Evolutionary conservation across 2,113 vertebrate genomes (phyloP).

Genomic region (Danio rerio): DNA sequence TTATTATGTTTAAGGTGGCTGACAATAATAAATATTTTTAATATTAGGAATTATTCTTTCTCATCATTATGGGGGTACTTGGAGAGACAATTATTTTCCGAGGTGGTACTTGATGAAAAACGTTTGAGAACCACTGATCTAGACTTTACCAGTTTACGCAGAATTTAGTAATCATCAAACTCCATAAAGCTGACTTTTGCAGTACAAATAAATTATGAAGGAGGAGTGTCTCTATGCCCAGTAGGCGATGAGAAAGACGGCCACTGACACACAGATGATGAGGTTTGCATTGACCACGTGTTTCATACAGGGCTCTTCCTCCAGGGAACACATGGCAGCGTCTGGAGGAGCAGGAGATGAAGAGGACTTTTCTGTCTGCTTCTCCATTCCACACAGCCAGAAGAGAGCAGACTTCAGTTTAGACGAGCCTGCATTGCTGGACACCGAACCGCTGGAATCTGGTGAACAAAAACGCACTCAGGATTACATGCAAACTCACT

Average conservation of each 20-base stretch:
- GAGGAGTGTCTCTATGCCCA: slow-evolving; percentile 72
- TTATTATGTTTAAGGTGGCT: no score
- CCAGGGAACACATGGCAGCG: slow-evolving; percentile 56
- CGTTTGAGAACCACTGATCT: no score
- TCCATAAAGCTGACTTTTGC: no score
- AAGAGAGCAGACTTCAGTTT: slow-evolving; percentile 75
- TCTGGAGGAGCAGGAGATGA: background rate
- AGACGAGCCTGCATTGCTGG: slow-evolving; percentile 58
- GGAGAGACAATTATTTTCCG: no score
- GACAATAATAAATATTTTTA: no score
- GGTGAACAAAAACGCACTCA: slow-evolving; percentile 1
- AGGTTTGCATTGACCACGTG: slow-evolving; percentile 83
- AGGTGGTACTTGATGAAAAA: no score
- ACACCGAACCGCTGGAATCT: background rate
- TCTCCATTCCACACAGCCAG: slow-evolving; percentile 93
- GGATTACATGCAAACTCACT: background rate
- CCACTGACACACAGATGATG: slow-evolving; percentile 78
- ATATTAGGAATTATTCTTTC: no score
- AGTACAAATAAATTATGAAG: background rate
- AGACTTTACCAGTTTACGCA: no score
- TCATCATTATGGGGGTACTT: no score
- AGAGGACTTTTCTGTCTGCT: background rate
- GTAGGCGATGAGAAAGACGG: slow-evolving; percentile 87
- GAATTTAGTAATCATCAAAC: no score
- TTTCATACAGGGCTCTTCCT: slow-evolving; percentile 78